Percentiles rank a stretch among this genome's conserved stretches.
Conservation (phyloP, 1,140 invertebrate genomes). For the Aphelenchoides avenae region DNA sequence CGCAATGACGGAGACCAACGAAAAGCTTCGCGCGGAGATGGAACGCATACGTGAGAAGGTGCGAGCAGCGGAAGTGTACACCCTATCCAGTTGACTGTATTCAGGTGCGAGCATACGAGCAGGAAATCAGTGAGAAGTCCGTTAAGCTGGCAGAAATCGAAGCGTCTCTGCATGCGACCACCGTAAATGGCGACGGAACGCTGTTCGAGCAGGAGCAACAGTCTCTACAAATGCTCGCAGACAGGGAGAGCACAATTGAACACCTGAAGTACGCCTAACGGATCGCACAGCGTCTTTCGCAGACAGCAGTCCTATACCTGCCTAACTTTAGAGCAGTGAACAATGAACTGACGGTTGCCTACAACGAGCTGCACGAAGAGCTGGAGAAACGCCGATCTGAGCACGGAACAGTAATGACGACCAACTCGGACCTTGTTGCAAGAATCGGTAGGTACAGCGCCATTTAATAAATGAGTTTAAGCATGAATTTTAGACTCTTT, state of each 20-base stretch:
- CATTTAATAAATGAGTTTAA: background rate
- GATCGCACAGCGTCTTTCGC: too few species aligned
- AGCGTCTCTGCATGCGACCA: too few species aligned
- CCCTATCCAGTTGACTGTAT: too few species aligned
- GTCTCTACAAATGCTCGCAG: too few species aligned
- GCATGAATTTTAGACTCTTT: constrained; percentile 15
- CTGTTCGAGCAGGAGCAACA: too few species aligned
- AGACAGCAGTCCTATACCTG: too few species aligned
- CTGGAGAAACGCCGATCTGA: constrained; percentile 10
- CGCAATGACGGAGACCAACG: too few species aligned
- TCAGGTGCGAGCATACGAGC: too few species aligned
- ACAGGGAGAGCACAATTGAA: background rate
- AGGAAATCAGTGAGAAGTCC: too few species aligned
- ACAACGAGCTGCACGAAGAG: constrained; percentile 18
- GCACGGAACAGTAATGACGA: background rate
- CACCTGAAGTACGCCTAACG: too few species aligned
- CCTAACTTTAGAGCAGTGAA: constrained; percentile 7
- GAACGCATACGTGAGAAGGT: constrained; percentile 2
- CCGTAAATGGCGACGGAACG: too few species aligned
- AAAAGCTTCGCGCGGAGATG: background rate
- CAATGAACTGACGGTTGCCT: constrained; percentile 15
- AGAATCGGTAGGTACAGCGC: constrained; percentile 10
- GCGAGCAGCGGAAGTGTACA: constrained; percentile 1
- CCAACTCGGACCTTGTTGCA: constrained; percentile 8
- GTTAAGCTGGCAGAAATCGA: too few species aligned